Evolutionary conservation across 2,888 invertebrate genomes (phyloP).

Genomic region (Myathropa florea): DNA sequence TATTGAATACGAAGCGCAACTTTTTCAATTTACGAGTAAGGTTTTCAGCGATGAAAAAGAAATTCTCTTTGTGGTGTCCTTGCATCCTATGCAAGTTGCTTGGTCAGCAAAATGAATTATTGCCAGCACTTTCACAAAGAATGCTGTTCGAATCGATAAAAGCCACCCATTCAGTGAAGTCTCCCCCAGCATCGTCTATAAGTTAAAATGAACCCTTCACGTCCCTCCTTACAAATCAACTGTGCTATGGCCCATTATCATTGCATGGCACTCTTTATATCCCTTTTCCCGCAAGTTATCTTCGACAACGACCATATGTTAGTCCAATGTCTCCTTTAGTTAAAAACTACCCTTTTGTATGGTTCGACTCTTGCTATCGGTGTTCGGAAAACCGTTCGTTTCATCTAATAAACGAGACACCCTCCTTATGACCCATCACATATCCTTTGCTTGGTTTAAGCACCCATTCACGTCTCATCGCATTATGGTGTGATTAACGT

Average conservation of each 20-base stretch:
- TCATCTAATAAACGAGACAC: neutral
- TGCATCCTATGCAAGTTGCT: neutral
- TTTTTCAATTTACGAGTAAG: neutral
- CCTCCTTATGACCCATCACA: neutral
- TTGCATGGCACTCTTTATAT: neutral
- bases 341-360: neutral
- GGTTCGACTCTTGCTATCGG: neutral
- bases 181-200: too few species aligned
- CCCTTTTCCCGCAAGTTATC: neutral
- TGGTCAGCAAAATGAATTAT: neutral
- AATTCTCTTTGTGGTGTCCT: neutral
- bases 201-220: too few species aligned
- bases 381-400: neutral
- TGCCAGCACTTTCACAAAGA: neutral
- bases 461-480: constrained; percentile 3
- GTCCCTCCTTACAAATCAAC: neutral
- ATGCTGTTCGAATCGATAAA: neutral
- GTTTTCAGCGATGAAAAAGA: neutral
- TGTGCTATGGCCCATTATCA: neutral
- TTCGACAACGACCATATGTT: neutral
- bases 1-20: neutral
- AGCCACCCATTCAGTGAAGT: neutral
- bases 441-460: neutral
- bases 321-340: neutral
- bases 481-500: constrained; percentile 20